Conservation (phyloP, 2,888 invertebrate species). For the Drosophila pseudotalamancana region DNA sequence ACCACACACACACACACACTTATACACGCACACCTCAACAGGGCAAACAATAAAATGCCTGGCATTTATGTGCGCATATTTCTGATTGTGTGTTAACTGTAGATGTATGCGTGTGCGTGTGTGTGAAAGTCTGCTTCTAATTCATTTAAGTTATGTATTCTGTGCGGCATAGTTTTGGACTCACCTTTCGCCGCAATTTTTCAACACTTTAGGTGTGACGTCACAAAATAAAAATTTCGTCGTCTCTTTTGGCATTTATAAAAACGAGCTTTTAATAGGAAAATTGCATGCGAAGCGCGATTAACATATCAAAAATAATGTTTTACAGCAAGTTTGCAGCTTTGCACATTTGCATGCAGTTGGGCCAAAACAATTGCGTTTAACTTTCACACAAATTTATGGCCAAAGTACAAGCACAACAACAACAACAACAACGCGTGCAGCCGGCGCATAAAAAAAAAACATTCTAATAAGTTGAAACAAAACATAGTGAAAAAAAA, state of each 20-base stretch:
- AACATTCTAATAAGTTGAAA: conserved; percentile 64
- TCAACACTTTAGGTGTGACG: conserved; percentile 35
- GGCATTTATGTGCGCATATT: conserved; percentile 75
- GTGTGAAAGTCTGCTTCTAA: conserved; percentile 23
- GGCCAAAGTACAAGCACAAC: conserved; percentile 57
- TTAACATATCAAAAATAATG: conserved; percentile 76
- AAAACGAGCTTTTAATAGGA: conserved; percentile 75
- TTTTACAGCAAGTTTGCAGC: conserved; percentile 67
- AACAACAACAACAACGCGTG: conserved; percentile 49
- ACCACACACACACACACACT: conserved; percentile 16
- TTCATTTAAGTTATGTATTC: conserved; percentile 44
- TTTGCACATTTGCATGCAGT: conserved; percentile 43
- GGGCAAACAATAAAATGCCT: conserved; percentile 70
- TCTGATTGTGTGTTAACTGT: conserved; percentile 58
- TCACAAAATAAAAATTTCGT: conserved; percentile 5
- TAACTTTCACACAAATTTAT: conserved; percentile 67
- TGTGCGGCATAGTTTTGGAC: conserved; percentile 50
- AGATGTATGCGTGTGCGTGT: conserved; percentile 1
- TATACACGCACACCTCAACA: conserved; percentile 25
- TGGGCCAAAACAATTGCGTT: conserved; percentile 44
- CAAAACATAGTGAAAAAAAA: conserved; percentile 28
- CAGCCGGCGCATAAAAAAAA: conserved; percentile 68
- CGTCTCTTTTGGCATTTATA: conserved; percentile 44
- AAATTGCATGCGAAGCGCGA: conserved; percentile 75
- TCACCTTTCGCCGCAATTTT: conserved; percentile 29